Evolutionary conservation across 2,113 vertebrate genomes (phyloP), one percentile per base, ranked within the genome.

Genomic region (Clupea harengus): DNA sequence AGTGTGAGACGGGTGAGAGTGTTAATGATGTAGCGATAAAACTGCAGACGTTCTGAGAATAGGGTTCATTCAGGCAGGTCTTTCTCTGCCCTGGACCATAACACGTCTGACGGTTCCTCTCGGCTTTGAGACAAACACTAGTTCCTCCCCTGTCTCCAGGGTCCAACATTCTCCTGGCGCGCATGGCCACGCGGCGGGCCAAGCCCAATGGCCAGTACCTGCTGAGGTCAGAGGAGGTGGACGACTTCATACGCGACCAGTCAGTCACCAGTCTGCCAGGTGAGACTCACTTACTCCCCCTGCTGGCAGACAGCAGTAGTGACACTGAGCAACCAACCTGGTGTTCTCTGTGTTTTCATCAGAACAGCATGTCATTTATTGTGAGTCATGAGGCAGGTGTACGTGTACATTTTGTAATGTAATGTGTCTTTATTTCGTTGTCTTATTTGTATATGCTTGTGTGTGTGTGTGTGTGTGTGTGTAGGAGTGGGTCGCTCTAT

Each of bases 131-230:
- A 86, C 86, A 82, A 88, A 25, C 80, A 2, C 52, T 45, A 8
- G 81, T 83, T 82, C 15, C 57, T 86, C 22, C 25, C 7, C 17
- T 88, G 46, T 82, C 64, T 89, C 90, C 90, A 99, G 98, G 96
- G 91, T 98, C 98, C 87, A 99, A 99, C 94, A 99, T 99, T 93
- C 96, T 99, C 85, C 91, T 99, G 94, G 98, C 98, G 91, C 97
- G 97, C 92, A 96, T 99, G 95, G 97, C 98, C 67, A 99, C 97
- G 46, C 96, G 97, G 47, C 97, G 95, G 92, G 98, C 98, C 90
- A 99, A 99, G 88, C 98, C 98, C 75, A 95, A 99, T 45, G 97
- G 98, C 13, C 97, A 98, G 13, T 96, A 98, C 93, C 95, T 98
- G 89, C 93, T 99, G 86, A 97, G 96, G 90, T 94, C 96, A 57